Conservation (phyloP, 2,888 invertebrate genomes). For the Oxytorus armatus region DNA sequence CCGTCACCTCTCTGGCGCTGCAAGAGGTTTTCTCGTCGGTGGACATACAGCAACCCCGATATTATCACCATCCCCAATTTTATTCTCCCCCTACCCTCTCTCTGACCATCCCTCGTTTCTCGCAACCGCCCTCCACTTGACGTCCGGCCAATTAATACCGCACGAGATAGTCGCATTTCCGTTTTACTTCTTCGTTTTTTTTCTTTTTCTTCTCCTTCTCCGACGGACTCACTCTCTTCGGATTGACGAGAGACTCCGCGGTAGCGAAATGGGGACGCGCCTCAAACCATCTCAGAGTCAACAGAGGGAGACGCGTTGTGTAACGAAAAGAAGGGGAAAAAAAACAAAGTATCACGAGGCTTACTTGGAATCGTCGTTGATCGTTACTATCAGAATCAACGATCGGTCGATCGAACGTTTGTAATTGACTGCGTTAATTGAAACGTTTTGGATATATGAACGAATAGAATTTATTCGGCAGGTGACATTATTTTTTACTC, state of each 20-base stretch:
- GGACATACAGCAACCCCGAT: conserved; percentile 55
- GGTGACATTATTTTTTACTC: too few species aligned
- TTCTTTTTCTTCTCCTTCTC: conserved; percentile 27
- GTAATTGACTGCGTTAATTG: too few species aligned
- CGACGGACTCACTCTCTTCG: neutral
- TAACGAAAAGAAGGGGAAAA: too few species aligned
- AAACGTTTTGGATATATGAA: too few species aligned
- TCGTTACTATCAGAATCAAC: too few species aligned
- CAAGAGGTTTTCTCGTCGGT: conserved; percentile 48
- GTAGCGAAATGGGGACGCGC: too few species aligned
- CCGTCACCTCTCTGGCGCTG: conserved; percentile 24
- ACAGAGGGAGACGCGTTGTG: too few species aligned
- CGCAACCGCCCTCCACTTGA: conserved; percentile 59
- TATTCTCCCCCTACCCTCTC: conserved; percentile 20
- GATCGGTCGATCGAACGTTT: too few species aligned
- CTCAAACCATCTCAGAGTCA: too few species aligned
- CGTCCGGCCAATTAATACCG: conserved; percentile 82
- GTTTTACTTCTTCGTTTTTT: conserved; percentile 29
- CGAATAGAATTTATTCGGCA: too few species aligned
- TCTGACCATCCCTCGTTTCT: conserved; percentile 19
- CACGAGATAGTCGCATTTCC: conserved; percentile 69
- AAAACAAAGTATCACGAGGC: too few species aligned
- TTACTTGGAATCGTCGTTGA: too few species aligned
- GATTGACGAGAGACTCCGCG: neutral
- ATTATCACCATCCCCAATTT: conserved; percentile 62